Conservation (phyloP, 2,113 vertebrate species). For the Apteryx owenii region DNA sequence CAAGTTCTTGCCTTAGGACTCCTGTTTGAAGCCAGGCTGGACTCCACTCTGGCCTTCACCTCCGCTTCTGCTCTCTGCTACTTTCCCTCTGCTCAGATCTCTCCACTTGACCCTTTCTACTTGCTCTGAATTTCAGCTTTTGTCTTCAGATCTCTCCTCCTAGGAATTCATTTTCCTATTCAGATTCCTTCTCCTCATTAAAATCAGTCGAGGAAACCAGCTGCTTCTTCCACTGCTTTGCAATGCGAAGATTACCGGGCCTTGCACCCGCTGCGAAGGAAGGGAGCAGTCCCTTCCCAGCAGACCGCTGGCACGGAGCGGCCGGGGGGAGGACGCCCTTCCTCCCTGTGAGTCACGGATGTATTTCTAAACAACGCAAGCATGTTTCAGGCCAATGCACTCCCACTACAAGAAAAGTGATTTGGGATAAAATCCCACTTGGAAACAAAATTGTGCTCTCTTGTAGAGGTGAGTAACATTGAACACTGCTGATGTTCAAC, state of each 20-base stretch:
- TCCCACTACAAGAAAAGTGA: background rate
- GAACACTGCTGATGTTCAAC: background rate
- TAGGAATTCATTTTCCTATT: constrained; percentile 2
- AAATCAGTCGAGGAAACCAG: background rate
- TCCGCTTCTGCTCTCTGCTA: background rate
- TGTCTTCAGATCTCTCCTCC: background rate
- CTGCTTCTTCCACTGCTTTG: background rate
- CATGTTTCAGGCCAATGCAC: background rate
- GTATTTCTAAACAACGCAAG: background rate
- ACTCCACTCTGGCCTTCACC: background rate
- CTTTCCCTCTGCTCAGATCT: background rate
- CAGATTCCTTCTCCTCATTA: background rate
- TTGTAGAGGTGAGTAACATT: background rate
- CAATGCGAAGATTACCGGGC: background rate
- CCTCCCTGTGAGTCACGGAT: background rate
- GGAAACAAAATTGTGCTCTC: background rate
- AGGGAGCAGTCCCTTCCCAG: background rate
- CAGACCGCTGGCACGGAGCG: background rate
- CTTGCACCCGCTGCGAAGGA: background rate
- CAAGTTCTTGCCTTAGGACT: background rate
- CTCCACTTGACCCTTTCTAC: background rate
- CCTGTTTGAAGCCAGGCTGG: background rate
- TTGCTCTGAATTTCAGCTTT: background rate
- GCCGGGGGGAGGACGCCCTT: background rate
- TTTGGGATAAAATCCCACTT: background rate